Conservation (phyloP, 2,888 invertebrate genomes). For the Carabus problematicus region DNA sequence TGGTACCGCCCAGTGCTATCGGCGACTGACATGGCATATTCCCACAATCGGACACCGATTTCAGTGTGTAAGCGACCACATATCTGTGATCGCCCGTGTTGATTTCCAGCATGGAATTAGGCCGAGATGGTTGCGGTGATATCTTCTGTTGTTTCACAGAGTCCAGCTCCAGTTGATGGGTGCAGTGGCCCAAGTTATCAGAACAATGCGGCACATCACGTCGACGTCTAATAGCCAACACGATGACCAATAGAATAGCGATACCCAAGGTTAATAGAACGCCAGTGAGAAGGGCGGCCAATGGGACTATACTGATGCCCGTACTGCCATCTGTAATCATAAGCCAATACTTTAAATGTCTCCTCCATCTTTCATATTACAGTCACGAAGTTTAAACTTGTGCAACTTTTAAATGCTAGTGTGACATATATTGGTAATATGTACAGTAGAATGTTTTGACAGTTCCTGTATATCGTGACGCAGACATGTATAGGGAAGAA, state of each 20-base stretch:
- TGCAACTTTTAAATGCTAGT: no score
- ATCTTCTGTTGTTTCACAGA: conserved; percentile 63
- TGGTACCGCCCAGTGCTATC: conserved; percentile 50
- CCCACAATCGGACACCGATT: conserved; percentile 64
- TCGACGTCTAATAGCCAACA: conserved; percentile 69
- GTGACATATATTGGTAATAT: no score
- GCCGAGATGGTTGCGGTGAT: conserved; percentile 57
- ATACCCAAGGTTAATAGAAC: conserved; percentile 70
- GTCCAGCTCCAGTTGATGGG: conserved; percentile 56
- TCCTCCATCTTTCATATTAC: conserved; percentile 4
- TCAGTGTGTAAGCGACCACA: conserved; percentile 85
- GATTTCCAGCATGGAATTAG: conserved; percentile 70
- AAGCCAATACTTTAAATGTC: conserved; percentile 5
- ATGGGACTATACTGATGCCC: conserved; percentile 73
- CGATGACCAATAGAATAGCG: conserved; percentile 69
- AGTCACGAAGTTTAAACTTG: background rate
- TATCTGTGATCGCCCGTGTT: conserved; percentile 84
- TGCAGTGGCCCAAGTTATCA: conserved; percentile 56
- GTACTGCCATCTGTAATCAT: conserved; percentile 70
- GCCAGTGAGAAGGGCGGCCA: conserved; percentile 74
- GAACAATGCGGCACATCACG: conserved; percentile 57
- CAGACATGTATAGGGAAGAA: background rate
- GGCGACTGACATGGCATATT: conserved; percentile 47
- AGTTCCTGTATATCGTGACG: background rate
- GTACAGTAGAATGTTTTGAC: no score